Percentiles rank a stretch among this genome's conserved stretches.
Evolutionary conservation across 2,888 invertebrate species (phyloP).

Genomic region (Ichneumon xanthorius): DNA sequence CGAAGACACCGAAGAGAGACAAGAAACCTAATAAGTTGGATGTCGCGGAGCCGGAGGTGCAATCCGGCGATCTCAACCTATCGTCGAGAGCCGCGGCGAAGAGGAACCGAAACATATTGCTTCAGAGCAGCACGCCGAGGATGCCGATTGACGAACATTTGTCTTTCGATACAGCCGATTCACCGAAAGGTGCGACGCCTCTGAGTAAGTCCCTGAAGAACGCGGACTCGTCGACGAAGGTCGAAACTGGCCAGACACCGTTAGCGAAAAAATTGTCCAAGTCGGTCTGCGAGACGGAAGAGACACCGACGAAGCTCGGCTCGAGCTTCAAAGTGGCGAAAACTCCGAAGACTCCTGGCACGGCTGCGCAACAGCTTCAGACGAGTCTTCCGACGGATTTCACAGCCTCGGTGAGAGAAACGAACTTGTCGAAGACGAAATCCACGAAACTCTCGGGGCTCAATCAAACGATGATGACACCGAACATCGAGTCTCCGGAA

Average conservation of each 20-base stretch:
- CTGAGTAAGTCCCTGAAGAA: background rate
- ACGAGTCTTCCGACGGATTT: slow-evolving; percentile 30
- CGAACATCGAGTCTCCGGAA: slow-evolving; percentile 71
- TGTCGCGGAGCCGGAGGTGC: background rate
- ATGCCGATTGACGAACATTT: background rate
- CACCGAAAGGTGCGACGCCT: background rate
- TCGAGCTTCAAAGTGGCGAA: slow-evolving; percentile 44
- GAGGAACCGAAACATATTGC: slow-evolving; percentile 31
- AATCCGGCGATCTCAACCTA: background rate
- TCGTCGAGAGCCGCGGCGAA: slow-evolving; percentile 20
- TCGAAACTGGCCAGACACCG: background rate
- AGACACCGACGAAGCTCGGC: slow-evolving; percentile 21
- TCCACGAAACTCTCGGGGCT: slow-evolving; percentile 36
- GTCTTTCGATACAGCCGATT: slow-evolving; percentile 23
- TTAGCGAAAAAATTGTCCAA: slow-evolving; percentile 29
- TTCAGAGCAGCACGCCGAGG: slow-evolving; percentile 62
- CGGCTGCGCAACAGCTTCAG: slow-evolving; percentile 13
- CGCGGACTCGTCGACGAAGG: slow-evolving; percentile 6
- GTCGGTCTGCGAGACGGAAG: background rate
- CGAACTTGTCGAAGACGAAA: slow-evolving; percentile 49
- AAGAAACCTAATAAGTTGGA: slow-evolving; percentile 13
- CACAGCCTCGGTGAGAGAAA: slow-evolving; percentile 6
- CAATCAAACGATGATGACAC: slow-evolving; percentile 57
- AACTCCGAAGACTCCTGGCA: slow-evolving; percentile 6
- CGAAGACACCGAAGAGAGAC: slow-evolving; percentile 14